Base-by-base conservation (phyloP, 2,888 invertebrate species). In the Spisula solida region DNA sequence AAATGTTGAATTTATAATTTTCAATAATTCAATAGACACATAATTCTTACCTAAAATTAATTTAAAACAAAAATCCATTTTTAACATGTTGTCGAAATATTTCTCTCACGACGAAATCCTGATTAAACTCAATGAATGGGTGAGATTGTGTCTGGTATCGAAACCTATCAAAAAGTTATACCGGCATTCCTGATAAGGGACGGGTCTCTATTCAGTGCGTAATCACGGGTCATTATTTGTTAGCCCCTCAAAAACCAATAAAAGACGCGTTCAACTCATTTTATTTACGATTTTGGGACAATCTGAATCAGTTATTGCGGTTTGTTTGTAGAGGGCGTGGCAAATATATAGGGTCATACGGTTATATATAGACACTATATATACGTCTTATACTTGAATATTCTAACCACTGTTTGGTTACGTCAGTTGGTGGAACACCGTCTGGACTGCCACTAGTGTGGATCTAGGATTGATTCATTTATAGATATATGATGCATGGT, bases 41-140 rank as follows among this genome's bases (percentile, higher is more conserved):
- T 66, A 66, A 4, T n/a, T 25, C 60, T 66, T 66, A 66, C 60
- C 60, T 66, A 66, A 66, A 66, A 66, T 12, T 25, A n/a, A 25
- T 66, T 66, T 66, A 66, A n/a, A 66, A 66, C 25, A 25, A 60
- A 60, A 60, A 25, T 66, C 60, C 60, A 66, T 66, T 10, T 41
- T 66, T 66, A 12, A 66, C 25, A n/a, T 25, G 12, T 66, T 66
- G n/a, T 12, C 60, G 60, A 60, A 60, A 60, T 66, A 25, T 25
- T 66, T 66, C 60, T n/a, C n/a, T 66, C 60, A 66, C 60, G 60
- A 25, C 10, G 60, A 66, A 25, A 66, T 20, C 60, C 60, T 10
- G 60, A n/a, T 56, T 56, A n/a, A 56, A 56, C 56, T 18, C 56
- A 20, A 18, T n/a, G 56, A 20, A n/a, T n/a, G 56, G 20, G 60